Percentiles rank a stretch among this genome's conserved stretches.
These are phyloP conservation scores for Dallia pectoralis DNA, from an alignment of 2,797 vertebrate species.

Conservation along the genomic window DNA sequence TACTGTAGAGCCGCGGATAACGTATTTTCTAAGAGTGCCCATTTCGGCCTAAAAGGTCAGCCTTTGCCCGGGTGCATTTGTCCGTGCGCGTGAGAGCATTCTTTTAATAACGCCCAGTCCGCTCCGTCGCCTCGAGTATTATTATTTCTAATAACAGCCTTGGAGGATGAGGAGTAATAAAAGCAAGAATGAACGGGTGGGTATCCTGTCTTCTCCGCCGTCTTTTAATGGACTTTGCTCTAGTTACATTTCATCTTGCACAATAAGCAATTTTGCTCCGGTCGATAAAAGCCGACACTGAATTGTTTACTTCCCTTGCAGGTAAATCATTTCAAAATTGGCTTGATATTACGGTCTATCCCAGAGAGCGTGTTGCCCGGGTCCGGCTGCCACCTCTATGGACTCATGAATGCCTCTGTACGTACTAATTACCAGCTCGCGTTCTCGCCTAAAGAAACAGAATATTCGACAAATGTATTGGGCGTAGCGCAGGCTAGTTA, in stretches of 20 bases:
- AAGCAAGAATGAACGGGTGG: conserved; percentile 49
- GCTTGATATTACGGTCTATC: conserved; percentile 68
- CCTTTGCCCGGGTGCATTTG: background rate
- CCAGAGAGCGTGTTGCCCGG: conserved; percentile 54
- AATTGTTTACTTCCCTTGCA: conserved; percentile 70
- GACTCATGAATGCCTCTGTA: conserved; percentile 50
- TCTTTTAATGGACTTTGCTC: conserved; percentile 41
- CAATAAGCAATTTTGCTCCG: conserved; percentile 63
- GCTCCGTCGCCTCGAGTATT: conserved; percentile 55
- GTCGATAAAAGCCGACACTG: conserved; percentile 65
- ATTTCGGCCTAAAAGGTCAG: background rate
- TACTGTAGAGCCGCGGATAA: too few relatives aligned
- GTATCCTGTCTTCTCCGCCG: conserved; percentile 27
- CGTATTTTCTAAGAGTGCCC: background rate
- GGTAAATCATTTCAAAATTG: conserved; percentile 75
- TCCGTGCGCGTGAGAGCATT: background rate
- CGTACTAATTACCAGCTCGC: conserved; percentile 62
- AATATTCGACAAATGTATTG: conserved; percentile 57
- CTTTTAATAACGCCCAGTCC: conserved; percentile 13
- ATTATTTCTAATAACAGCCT: conserved; percentile 56
- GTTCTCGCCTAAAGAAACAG: conserved; percentile 39
- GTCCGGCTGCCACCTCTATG: conserved; percentile 55
- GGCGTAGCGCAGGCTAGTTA: conserved; percentile 36
- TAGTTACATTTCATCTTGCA: conserved; percentile 62
- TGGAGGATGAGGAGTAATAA: conserved; percentile 54